A percentile compares a stretch with the other conserved stretches of the same genome.
phyloP scores from a whole-genome alignment of 1,140 invertebrate species.

The Gonatopus flavifemur region DNA sequence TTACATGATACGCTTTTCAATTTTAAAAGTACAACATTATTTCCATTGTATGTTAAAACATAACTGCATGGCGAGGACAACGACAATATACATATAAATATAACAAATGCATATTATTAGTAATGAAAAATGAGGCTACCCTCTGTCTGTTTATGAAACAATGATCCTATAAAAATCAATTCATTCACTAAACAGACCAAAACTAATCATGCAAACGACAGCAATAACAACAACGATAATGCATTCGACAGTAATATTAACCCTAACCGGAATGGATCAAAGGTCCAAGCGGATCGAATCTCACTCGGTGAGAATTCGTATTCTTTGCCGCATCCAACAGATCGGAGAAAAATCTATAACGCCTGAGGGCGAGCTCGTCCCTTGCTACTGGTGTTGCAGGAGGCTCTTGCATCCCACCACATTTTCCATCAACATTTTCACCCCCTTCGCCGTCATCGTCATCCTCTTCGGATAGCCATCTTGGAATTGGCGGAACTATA shows the following conservation, averaged over 20 bases:
- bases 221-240: neutral
- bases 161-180: no score
- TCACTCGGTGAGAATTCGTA: slow-evolving; percentile 72
- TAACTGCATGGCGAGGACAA: no score
- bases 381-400: slow-evolving; percentile 74
- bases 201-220: no score
- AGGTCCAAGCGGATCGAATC: slow-evolving; percentile 72
- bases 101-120: no score
- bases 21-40: no score
- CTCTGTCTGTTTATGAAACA: no score
- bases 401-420: slow-evolving; percentile 64
- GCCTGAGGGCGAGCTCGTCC: slow-evolving; percentile 72
- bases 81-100: no score
- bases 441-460: slow-evolving; percentile 37
- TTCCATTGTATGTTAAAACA: no score
- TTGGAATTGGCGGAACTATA: slow-evolving; percentile 38
- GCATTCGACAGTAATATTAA: slow-evolving; percentile 10
- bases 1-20: no score
- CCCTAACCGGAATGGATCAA: slow-evolving; percentile 64
- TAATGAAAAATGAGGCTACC: no score
- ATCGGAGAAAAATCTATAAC: slow-evolving; percentile 77
- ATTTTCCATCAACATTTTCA: slow-evolving; percentile 36
- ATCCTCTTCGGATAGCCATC: slow-evolving; percentile 54
- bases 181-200: no score
- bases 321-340: slow-evolving; percentile 70